Evolutionary conservation across 2,888 invertebrate species (phyloP), one percentile per base, ranked within the genome.

Genomic region (Himalopsyche tibetana): DNA sequence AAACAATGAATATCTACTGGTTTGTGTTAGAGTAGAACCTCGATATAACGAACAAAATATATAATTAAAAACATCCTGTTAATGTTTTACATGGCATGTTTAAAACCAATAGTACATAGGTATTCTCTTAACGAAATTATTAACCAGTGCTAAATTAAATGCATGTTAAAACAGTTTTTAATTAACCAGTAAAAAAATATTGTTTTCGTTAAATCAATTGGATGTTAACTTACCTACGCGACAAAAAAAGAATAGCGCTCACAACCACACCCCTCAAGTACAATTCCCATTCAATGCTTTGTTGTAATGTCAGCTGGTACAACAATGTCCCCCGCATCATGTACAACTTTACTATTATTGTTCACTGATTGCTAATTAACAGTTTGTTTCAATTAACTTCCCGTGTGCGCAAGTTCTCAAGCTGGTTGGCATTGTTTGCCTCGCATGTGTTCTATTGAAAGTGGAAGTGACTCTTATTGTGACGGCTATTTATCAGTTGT

Each of bases 341-440:
- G 63, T 63, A 63, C 63, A 63, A 63, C 63, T 63, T 63, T 63
- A 28, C 63, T 63, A 63, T 63, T 63, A 63, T 19, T 63, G 63
- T 19, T 63, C 63, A 15, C 63, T 63, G 63, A 63, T 63, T 63
- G 63, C 63, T 63, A 63, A 63, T 63, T 63, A 63, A 63, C 19
- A n/a, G 63, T 63, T n/a, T 63, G 63, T 63, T 63, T 63, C 63
- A 63, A 63, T 63, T 63, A 63, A 63, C 63, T 19, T 63, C 63
- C 63, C 19, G 63, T 63, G 28, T 63, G 63, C 28, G n/a, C 6
- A n/a, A 63, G 63, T 28, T 63, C 63, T 63, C 63, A 63, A 19
- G 8, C 63, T 63, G 63, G 9, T 19, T 63, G 63, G 19, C 63
- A 19, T 63, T 63, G 63, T 63, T 63, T 63, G 28, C 63, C 63